Base-by-base conservation (phyloP, 23 tunicate genomes). In the Oikopleura albicans region DNA sequence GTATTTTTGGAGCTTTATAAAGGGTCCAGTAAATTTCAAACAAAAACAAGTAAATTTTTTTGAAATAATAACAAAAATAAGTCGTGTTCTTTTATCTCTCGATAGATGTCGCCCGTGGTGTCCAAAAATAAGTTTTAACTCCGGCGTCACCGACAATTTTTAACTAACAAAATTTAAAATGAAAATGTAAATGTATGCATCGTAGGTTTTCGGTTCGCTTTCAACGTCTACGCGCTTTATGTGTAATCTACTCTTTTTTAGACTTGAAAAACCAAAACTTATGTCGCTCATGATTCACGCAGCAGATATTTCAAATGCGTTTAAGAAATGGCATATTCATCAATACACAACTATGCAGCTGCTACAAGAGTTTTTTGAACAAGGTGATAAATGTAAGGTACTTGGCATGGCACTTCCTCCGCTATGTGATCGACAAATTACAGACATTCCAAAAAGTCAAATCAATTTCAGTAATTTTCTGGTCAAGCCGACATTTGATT, bases 281-380 rank as follows among this genome's bases (percentile, higher is more conserved):
- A 49, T 49, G 63, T 49, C 63, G 63, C 22, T 71, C 37, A 37
- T 71, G 35, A 12, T 71, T 2, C 79, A 71, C 35, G 79, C 79
- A 16, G 79, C 79, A 71, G 79, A 71, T 29, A 71, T 71, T 29
- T 71, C 79, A 29, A 71, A 71, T 31, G 79, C 79, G 33, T 4
- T 29, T 16, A 71, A 71, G 37, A 34, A 34, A 34, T 71, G 79
- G 79, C 79, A 71, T 29, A 2, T 31, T 16, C 33, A 31, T 16
- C 79, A 71, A 16, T 71, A 12, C 2, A 12, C 35, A 34, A 16
- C 79, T 4, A 71, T 71, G 79, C 79, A 71, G 37, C 28, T 71
- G 4, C 79, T 71, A 29, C 79, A 71, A 71, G 79, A 71, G 37
- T 71, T 71, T 29, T 71, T 71, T 37, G 27, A 12, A 16, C 79